Percentiles rank a stretch among this genome's conserved stretches.
Conservation (phyloP, 2,797 vertebrate genomes). For the Ataeniobius toweri region DNA sequence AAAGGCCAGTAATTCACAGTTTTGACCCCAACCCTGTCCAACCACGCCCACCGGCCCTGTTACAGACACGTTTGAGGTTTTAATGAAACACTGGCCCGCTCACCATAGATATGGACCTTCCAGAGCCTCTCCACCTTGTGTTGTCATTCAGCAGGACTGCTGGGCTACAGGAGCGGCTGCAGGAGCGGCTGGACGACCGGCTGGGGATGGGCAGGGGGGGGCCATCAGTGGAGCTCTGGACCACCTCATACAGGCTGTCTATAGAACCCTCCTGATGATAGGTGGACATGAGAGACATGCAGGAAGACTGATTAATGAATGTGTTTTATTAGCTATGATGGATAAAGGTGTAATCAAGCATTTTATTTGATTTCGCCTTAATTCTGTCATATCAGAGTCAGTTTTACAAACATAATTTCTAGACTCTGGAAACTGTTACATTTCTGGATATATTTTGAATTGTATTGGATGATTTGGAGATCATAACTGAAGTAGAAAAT, state of each 20-base stretch:
- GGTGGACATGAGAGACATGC: constrained; percentile 17
- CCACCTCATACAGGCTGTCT: constrained; percentile 92
- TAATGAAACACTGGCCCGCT: neutral
- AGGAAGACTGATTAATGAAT: constrained; percentile 25
- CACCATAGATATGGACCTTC: constrained; percentile 82
- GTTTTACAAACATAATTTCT: neutral
- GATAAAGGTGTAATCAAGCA: neutral
- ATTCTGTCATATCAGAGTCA: neutral
- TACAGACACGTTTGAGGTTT: neutral
- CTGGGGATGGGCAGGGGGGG: constrained; percentile 68
- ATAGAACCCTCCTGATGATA: constrained; percentile 86
- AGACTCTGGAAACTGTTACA: neutral
- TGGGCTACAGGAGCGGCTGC: constrained; percentile 68
- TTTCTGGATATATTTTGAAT: neutral
- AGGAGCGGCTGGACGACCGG: constrained; percentile 63
- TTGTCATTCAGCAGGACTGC: constrained; percentile 58
- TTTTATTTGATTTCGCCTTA: neutral
- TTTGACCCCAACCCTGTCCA: constrained; percentile 16
- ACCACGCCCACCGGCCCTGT: neutral
- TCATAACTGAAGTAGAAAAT: no score
- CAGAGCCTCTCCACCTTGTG: constrained; percentile 62
- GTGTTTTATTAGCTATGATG: constrained; percentile 8
- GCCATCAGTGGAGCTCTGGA: constrained; percentile 76
- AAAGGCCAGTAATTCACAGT: constrained; percentile 33
- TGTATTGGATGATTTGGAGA: neutral